Evolutionary conservation across 2,113 vertebrate genomes (phyloP).

Genomic region (Peromyscus californicus): DNA sequence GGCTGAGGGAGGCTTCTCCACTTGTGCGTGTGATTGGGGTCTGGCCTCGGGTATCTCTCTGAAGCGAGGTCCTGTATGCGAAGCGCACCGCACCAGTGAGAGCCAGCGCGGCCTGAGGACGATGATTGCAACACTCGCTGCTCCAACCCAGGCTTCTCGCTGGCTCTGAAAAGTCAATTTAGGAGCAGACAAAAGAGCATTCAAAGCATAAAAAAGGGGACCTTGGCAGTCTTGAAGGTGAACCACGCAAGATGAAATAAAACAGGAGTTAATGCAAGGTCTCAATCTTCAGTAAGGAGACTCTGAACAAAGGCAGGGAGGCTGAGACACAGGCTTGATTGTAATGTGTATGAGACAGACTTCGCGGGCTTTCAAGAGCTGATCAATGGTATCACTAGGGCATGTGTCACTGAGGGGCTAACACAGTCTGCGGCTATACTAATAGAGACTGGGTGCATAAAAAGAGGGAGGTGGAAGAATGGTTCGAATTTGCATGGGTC

Average conservation of each 20-base stretch:
- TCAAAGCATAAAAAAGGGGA: constrained; percentile 52
- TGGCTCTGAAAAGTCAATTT: constrained; percentile 71
- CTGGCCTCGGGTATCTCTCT: neutral
- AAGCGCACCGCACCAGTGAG: neutral
- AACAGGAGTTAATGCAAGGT: constrained; percentile 66
- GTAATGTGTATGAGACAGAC: neutral
- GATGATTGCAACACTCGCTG: constrained; percentile 1
- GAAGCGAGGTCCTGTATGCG: constrained; percentile 4
- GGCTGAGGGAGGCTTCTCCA: neutral
- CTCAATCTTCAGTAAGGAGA: constrained; percentile 62
- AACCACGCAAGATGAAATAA: constrained; percentile 70
- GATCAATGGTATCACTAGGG: neutral
- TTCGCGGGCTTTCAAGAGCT: neutral
- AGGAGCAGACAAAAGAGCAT: constrained; percentile 75
- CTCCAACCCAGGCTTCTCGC: constrained; percentile 8
- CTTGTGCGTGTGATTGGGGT: neutral
- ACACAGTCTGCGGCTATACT: neutral
- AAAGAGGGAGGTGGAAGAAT: neutral
- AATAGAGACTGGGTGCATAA: neutral
- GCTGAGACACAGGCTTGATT: constrained; percentile 30
- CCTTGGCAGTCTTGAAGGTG: constrained; percentile 51
- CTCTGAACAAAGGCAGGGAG: constrained; percentile 53
- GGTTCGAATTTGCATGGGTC: neutral
- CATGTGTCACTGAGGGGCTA: neutral
- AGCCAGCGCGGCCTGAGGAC: neutral